Percentiles rank a stretch among this genome's conserved stretches.
phyloP scores from a whole-genome alignment of 2,113 vertebrate species.

The Ploceus nigricollis region DNA sequence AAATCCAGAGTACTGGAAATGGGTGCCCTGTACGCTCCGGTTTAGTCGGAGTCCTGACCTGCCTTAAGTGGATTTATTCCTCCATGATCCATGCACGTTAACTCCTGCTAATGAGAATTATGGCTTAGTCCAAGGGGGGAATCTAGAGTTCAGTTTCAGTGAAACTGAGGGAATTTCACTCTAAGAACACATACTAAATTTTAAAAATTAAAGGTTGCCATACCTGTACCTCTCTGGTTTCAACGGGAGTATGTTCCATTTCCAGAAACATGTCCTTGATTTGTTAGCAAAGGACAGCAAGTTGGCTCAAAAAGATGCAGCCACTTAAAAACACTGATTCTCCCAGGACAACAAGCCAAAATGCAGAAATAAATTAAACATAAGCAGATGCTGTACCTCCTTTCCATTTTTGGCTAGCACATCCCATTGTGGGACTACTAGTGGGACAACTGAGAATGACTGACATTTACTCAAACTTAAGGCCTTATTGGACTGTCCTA shows the following conservation, averaged over 20 bases:
- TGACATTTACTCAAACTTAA: constrained; percentile 58
- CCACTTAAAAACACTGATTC: constrained; percentile 65
- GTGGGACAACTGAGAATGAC: constrained; percentile 53
- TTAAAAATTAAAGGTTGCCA: not conserved
- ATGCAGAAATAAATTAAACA: constrained; percentile 67
- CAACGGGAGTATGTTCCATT: not conserved
- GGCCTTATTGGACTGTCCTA: constrained; percentile 54
- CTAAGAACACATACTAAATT: not conserved
- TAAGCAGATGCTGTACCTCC: constrained; percentile 62
- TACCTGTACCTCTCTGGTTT: constrained; percentile 9
- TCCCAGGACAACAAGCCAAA: constrained; percentile 53
- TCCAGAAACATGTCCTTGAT: constrained; percentile 54
- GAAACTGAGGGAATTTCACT: constrained; percentile 24
- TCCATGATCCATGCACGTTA: not conserved
- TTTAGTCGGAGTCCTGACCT: not conserved
- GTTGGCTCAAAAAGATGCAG: constrained; percentile 62
- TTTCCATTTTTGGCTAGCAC: constrained; percentile 56
- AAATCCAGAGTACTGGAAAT: not conserved
- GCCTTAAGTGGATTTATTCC: constrained; percentile 24
- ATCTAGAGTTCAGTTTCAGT: not conserved
- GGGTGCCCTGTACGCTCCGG: not conserved
- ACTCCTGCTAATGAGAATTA: constrained; percentile 5
- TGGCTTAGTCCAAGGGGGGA: not conserved
- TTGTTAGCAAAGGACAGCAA: constrained; percentile 58
- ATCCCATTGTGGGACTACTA: constrained; percentile 52